Conservation (phyloP, 2,888 invertebrate genomes). For the Cosmopolites sordidus region DNA sequence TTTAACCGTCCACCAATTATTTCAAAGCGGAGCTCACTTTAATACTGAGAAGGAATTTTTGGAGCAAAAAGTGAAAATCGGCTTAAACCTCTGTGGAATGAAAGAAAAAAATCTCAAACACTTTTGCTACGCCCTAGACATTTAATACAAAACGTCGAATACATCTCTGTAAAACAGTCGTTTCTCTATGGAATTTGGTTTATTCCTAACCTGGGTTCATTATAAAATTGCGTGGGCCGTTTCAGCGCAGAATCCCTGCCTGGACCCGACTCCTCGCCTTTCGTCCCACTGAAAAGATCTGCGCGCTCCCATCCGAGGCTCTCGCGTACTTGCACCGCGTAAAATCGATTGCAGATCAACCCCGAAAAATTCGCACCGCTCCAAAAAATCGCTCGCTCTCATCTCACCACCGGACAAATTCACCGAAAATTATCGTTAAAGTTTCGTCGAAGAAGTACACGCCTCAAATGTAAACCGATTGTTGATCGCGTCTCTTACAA, state of each 20-base stretch:
- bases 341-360: slow-evolving; percentile 18
- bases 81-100: too few species aligned
- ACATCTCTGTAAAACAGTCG: too few species aligned
- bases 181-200: too few species aligned
- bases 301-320: slow-evolving; percentile 7
- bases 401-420: neutral
- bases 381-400: neutral
- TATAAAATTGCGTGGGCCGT: slow-evolving; percentile 22
- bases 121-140: too few species aligned
- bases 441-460: too few species aligned
- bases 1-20: too few species aligned
- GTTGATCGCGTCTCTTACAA: neutral
- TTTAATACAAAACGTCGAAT: too few species aligned
- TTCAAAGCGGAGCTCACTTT: too few species aligned
- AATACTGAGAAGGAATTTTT: too few species aligned
- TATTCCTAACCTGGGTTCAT: slow-evolving; percentile 21
- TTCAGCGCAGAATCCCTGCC: slow-evolving; percentile 23
- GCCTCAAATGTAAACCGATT: neutral
- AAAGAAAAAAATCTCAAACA: too few species aligned
- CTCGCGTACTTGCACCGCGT: neutral
- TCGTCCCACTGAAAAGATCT: slow-evolving; percentile 15
- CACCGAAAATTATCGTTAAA: neutral
- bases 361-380: neutral
- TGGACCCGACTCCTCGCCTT: slow-evolving; percentile 18
- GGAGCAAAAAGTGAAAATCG: too few species aligned